These are phyloP conservation scores for Montipora efflorescens DNA, from an alignment of 64 coral and sea anemone genomes.

Conservation along the genomic window DNA sequence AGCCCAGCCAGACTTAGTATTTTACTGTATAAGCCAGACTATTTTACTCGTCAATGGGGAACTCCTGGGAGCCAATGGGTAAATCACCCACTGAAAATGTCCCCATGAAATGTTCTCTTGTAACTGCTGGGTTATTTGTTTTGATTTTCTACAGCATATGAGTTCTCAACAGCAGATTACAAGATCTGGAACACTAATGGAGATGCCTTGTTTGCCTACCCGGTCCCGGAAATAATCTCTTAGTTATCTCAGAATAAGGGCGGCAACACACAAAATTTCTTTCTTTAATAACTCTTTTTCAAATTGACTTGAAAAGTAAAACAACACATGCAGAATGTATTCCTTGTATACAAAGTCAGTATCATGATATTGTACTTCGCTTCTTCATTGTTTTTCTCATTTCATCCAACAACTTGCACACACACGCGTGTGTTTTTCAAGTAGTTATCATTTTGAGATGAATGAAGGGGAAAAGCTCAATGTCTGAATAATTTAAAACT, in stretches of 20 bases:
- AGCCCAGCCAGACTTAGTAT: too few relatives aligned
- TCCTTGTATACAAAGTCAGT: neutral
- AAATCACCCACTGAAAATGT: too few relatives aligned
- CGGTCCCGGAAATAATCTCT: slow-evolving; percentile 39
- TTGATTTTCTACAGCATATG: slow-evolving; percentile 67
- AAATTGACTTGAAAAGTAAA: neutral
- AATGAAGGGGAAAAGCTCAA: neutral
- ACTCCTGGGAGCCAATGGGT: too few relatives aligned
- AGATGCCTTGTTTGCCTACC: slow-evolving; percentile 73
- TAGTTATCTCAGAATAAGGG: neutral
- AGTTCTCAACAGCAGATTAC: slow-evolving; percentile 90
- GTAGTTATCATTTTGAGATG: slow-evolving; percentile 25
- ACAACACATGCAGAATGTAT: neutral
- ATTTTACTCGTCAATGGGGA: too few relatives aligned
- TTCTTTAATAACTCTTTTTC: neutral
- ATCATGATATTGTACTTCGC: neutral
- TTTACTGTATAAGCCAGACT: too few relatives aligned
- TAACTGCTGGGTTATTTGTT: neutral
- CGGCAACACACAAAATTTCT: neutral
- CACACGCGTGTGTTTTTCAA: slow-evolving; percentile 18
- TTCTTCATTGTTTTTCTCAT: neutral
- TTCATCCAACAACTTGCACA: slow-evolving; percentile 34
- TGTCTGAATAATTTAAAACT: neutral
- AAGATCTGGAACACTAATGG: slow-evolving; percentile 98
- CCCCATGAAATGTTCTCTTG: neutral